Evolutionary conservation across 2,113 vertebrate genomes (phyloP).

Genomic region (Tupaia chinensis): DNA sequence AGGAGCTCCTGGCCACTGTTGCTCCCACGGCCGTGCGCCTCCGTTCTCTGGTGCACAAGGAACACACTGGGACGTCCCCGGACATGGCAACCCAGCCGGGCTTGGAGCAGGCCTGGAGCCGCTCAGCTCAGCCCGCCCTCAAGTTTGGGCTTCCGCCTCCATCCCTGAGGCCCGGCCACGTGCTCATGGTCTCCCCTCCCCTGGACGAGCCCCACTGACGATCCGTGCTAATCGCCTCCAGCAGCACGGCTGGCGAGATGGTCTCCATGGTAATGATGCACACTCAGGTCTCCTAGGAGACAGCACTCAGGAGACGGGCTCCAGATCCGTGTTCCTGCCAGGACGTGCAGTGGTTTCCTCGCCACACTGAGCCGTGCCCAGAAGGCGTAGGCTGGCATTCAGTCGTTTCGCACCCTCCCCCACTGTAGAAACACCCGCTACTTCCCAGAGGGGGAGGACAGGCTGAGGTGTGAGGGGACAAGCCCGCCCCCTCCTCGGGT

Average conservation of each 20-base stretch:
- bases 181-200: neutral
- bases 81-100: too few relatives aligned
- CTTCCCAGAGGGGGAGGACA: neutral
- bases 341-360: slow-evolving; percentile 43
- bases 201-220: neutral
- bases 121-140: neutral
- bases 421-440: too few relatives aligned
- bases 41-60: neutral
- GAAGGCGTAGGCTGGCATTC: slow-evolving; percentile 37
- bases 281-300: slow-evolving; percentile 77
- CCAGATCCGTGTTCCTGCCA: slow-evolving; percentile 43
- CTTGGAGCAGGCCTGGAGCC: too few relatives aligned
- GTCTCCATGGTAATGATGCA: slow-evolving; percentile 76
- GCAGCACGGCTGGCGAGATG: neutral
- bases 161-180: neutral
- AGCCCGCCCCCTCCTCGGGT: too few relatives aligned
- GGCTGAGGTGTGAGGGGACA: neutral
- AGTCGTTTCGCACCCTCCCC: slow-evolving; percentile 7
- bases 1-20: too few relatives aligned
- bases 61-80: neutral
- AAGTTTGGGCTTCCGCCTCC: neutral
- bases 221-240: slow-evolving; percentile 9
- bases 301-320: slow-evolving; percentile 12
- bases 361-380: slow-evolving; percentile 15
- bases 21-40: neutral